These are phyloP conservation scores for Bambusicola thoracicus DNA, from an alignment of 2,113 vertebrate genomes.

Conservation along the genomic window DNA sequence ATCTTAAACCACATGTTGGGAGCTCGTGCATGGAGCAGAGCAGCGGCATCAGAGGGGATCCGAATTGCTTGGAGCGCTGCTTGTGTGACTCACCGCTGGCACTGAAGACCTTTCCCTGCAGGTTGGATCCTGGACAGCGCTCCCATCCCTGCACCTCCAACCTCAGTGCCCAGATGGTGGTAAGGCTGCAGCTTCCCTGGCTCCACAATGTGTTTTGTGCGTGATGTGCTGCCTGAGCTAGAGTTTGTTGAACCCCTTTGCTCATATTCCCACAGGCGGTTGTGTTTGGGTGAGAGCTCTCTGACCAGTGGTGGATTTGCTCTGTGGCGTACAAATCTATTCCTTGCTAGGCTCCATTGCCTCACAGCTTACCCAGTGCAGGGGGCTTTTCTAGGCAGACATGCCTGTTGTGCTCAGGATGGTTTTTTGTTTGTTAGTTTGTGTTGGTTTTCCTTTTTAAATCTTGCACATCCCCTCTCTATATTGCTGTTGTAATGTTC, in stretches of 20 bases:
- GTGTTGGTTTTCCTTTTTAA: background rate
- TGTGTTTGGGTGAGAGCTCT: background rate
- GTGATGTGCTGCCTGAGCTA: background rate
- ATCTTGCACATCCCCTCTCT: background rate
- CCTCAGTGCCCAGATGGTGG: background rate
- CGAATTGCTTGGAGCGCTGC: fast-evolving
- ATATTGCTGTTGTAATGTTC: background rate
- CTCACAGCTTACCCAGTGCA: background rate
- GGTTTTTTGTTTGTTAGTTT: background rate
- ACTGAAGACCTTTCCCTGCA: background rate
- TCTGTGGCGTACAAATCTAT: background rate
- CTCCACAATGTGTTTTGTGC: background rate
- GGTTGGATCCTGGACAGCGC: fast-evolving
- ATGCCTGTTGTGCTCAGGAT: background rate
- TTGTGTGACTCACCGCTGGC: background rate
- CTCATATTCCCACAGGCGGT: background rate
- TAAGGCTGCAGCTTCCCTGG: background rate
- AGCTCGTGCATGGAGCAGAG: background rate
- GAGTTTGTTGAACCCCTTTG: background rate
- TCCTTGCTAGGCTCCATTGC: background rate
- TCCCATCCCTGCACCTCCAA: background rate
- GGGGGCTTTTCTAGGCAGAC: background rate
- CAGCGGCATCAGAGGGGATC: background rate
- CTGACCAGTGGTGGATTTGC: background rate
- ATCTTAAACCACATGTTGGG: background rate